Base-by-base conservation (phyloP, 1,140 invertebrate species). In the Penaeus vannamei region DNA sequence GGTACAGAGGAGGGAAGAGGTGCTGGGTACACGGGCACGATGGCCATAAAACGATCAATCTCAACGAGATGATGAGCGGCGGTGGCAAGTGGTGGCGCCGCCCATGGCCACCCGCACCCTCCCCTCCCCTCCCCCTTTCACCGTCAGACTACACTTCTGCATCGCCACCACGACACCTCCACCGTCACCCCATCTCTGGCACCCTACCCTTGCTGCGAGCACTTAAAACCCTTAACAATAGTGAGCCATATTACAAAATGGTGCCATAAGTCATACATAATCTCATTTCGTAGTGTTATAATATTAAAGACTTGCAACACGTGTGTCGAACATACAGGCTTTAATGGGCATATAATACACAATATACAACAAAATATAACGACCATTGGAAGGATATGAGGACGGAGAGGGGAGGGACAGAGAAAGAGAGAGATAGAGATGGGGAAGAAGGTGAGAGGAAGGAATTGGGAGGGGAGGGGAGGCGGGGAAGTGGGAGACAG, bases 31-130 rank as follows among this genome's bases (percentile, higher is more conserved):
- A 23, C 20, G 59, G 53, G n/a, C 53, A 42, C 29, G 53, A 14
- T 83, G 81, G 81, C 62, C n/a, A 62, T 83, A 83, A 53, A 53
- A 46, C 77, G 77, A 80, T 80, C 77, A 80, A 80, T 80, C 77
- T 80, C 77, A 80, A 80, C 77, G 77, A 80, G 77, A 80, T 80
- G 77, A 80, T 80, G 77, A 80, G 77, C 77, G 42, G 77, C 77
- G 42, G 23, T 53, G 36, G 36, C 42, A 80, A 80, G 77, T 80
- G 77, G 77, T 53, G 22, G 32, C 77, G 77, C 19, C 42, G 72
- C 72, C 53, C 36, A 80, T 53, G 77, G 53, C 53, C 53, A 53
- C 53, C 53, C 53, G 53, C 53, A 17, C 53, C 53, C 53, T 10
- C 0, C 53, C 0, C 10, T 10, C 42, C 53, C 53, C 53, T 53